Conservation (phyloP, 2,113 vertebrate species). For the Hipposideros armiger region DNA sequence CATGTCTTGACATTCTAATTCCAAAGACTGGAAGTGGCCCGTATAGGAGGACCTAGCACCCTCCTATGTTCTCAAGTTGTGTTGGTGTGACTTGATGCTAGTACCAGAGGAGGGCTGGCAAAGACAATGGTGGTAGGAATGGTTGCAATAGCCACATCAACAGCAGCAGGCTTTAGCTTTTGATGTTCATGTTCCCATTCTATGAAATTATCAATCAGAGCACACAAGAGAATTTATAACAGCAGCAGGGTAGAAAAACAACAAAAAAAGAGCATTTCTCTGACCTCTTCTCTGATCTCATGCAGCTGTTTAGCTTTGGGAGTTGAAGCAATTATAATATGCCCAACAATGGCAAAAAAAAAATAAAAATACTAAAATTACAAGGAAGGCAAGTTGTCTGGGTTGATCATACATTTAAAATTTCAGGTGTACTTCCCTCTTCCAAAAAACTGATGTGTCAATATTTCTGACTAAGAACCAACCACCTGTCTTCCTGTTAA, state of each 20-base stretch:
- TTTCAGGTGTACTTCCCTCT: not conserved
- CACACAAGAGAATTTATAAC: not conserved
- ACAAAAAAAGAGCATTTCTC: not conserved
- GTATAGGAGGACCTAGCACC: too few species aligned
- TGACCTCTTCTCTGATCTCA: not conserved
- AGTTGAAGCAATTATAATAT: not conserved
- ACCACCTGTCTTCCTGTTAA: not conserved
- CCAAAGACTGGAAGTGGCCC: not conserved
- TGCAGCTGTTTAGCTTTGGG: not conserved
- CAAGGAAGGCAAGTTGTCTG: not conserved
- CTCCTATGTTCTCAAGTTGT: not conserved
- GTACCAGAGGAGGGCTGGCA: not conserved
- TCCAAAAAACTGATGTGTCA: not conserved
- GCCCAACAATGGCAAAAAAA: not conserved
- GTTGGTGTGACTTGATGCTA: not conserved
- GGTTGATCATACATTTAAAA: not conserved
- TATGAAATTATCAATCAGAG: not conserved
- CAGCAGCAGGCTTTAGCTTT: not conserved
- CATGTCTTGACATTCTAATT: not conserved
- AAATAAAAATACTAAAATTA: not conserved
- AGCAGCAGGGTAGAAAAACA: not conserved
- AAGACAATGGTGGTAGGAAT: too few species aligned
- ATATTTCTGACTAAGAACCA: not conserved
- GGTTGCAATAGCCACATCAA: not conserved
- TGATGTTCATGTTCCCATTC: not conserved